Evolutionary conservation across 1,140 invertebrate species (phyloP).

Genomic region (Maconellicoccus hirsutus): DNA sequence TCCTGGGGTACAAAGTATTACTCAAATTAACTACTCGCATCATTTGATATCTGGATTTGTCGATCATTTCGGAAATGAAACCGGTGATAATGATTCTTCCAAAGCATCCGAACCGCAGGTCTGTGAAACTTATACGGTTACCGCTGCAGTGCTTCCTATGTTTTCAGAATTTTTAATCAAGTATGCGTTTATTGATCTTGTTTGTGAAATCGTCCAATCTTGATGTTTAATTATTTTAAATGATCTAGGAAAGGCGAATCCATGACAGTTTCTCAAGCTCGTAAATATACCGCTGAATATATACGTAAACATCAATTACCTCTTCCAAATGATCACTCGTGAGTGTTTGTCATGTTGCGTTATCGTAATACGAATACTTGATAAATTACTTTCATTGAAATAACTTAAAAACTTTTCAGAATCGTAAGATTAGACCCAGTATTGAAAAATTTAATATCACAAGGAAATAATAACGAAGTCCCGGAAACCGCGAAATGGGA

Average conservation of each 20-base stretch:
- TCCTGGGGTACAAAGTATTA: slow-evolving; percentile 55
- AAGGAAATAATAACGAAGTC: not conserved
- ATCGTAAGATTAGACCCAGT: not conserved
- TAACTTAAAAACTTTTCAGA: not conserved
- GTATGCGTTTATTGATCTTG: slow-evolving; percentile 34
- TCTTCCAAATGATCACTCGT: slow-evolving; percentile 35
- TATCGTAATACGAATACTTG: not conserved
- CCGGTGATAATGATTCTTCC: slow-evolving; percentile 30
- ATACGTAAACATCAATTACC: slow-evolving; percentile 60
- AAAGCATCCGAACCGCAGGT: slow-evolving; percentile 39
- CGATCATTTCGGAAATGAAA: slow-evolving; percentile 35
- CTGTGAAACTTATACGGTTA: slow-evolving; percentile 56
- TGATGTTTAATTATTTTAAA: not conserved
- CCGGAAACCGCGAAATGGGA: not conserved
- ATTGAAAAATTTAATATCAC: not conserved
- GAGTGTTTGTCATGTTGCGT: slow-evolving; percentile 20
- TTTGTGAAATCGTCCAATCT: not conserved
- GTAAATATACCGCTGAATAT: slow-evolving; percentile 61
- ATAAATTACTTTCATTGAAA: not conserved
- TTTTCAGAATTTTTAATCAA: slow-evolving; percentile 45
- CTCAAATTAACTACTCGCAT: slow-evolving; percentile 43
- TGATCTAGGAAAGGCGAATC: slow-evolving; percentile 56
- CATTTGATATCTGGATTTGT: slow-evolving; percentile 39
- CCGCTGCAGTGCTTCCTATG: slow-evolving; percentile 49
- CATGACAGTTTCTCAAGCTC: slow-evolving; percentile 51